phyloP scores from a whole-genome alignment of 1,140 invertebrate genomes.

The Aradophagus sp. region DNA sequence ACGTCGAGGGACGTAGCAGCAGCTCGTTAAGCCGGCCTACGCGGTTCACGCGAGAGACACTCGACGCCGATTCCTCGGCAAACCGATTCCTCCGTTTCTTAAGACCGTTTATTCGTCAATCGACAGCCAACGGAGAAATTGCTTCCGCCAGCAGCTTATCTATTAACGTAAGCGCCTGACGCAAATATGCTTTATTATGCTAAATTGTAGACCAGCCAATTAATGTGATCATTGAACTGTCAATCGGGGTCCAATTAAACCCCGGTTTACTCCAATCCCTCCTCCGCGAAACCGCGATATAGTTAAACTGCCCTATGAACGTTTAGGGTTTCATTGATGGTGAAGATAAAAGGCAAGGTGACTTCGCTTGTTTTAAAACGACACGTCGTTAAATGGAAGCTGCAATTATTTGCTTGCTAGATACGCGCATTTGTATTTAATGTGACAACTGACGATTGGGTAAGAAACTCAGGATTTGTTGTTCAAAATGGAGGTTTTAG shows the following conservation, averaged over 20 bases:
- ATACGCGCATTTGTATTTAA: constrained; percentile 3
- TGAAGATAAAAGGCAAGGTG: constrained; percentile 12
- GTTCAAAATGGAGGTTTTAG: too few relatives aligned
- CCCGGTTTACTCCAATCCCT: constrained; percentile 1
- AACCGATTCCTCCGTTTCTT: constrained; percentile 36
- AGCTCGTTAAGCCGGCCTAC: constrained; percentile 55
- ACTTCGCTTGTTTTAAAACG: constrained; percentile 1
- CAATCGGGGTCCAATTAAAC: constrained; percentile 34
- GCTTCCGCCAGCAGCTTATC: constrained; percentile 54
- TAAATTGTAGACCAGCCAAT: constrained; percentile 52
- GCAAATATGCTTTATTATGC: constrained; percentile 50
- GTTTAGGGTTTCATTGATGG: constrained; percentile 29
- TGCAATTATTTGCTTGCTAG: constrained; percentile 15
- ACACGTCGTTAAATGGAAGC: constrained; percentile 12
- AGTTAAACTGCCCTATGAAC: constrained; percentile 42
- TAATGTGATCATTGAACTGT: constrained; percentile 42
- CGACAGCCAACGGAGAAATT: constrained; percentile 54
- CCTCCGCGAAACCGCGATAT: constrained; percentile 8
- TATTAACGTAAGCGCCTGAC: constrained; percentile 26
- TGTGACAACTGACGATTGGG: background rate
- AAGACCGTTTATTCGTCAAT: constrained; percentile 54
- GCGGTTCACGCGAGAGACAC: constrained; percentile 55
- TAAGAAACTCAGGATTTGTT: too few relatives aligned
- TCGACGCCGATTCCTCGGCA: constrained; percentile 39
- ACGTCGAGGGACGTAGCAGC: constrained; percentile 47